Evolutionary conservation across 2,113 vertebrate species (phyloP).

Genomic region (Hippocampus mohnikei): DNA sequence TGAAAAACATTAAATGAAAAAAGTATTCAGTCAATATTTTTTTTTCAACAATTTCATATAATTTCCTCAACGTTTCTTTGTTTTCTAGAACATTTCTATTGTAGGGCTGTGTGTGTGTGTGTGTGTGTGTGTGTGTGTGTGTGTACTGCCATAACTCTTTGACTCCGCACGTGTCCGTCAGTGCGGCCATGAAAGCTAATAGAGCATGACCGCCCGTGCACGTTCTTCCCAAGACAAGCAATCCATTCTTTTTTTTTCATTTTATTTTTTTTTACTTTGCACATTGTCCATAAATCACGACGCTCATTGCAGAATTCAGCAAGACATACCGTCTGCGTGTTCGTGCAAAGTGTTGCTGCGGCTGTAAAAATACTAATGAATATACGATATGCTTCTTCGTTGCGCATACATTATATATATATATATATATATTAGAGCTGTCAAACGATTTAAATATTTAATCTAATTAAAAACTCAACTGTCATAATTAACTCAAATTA

Average conservation of each 20-base stretch:
- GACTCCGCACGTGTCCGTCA: slow-evolving; percentile 39
- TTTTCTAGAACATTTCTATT: too few species aligned
- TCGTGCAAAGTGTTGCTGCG: slow-evolving; percentile 18
- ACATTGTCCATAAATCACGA: slow-evolving; percentile 46
- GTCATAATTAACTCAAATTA: too few species aligned
- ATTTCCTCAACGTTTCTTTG: too few species aligned
- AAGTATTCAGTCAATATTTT: too few species aligned
- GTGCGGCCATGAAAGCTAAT: slow-evolving; percentile 40
- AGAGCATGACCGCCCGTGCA: slow-evolving; percentile 32
- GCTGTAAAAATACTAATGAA: not conserved
- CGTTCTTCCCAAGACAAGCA: slow-evolving; percentile 14
- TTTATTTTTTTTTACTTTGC: not conserved
- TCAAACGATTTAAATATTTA: too few species aligned
- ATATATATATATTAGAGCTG: too few species aligned
- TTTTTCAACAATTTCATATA: too few species aligned
- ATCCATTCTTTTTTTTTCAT: slow-evolving; percentile 1
- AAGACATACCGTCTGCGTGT: slow-evolving; percentile 35
- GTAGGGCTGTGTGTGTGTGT: not conserved
- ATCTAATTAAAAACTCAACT: too few species aligned
- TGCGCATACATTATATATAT: not conserved
- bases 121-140: slow-evolving; percentile 7
- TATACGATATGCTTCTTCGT: not conserved
- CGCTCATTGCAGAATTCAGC: slow-evolving; percentile 7
- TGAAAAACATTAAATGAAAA: too few species aligned
- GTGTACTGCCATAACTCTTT: slow-evolving; percentile 34